Evolutionary conservation across 2,888 invertebrate genomes (phyloP).

Genomic region (Psococerastis gibbosa): DNA sequence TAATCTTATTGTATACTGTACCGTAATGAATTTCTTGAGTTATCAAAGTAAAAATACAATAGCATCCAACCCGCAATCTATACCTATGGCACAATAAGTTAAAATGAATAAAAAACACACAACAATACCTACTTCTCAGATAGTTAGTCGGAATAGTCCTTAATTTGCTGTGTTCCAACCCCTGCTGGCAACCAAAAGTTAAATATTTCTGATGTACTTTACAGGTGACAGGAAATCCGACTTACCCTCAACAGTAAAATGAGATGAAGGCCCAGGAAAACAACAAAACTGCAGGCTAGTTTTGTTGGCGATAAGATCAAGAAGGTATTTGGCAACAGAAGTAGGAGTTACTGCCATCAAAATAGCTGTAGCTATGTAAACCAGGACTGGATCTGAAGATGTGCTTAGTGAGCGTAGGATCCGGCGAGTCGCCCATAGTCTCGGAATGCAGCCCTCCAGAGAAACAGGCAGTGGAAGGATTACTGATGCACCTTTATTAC

Average conservation of each 20-base stretch:
- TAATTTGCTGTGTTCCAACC: no score
- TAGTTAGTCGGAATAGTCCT: no score
- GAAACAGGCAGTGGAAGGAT: constrained; percentile 29
- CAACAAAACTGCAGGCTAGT: constrained; percentile 26
- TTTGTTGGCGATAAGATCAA: constrained; percentile 15
- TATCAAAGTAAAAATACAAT: no score
- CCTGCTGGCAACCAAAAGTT: no score
- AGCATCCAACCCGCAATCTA: no score
- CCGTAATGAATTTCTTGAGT: no score
- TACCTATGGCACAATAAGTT: no score
- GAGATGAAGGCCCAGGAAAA: constrained; percentile 29
- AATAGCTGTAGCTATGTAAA: constrained; percentile 28
- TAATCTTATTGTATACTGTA: no score
- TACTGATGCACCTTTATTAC: constrained; percentile 24
- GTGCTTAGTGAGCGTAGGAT: constrained; percentile 27
- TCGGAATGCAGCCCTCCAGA: constrained; percentile 35
- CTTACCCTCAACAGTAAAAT: constrained; percentile 8
- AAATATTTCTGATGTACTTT: no score
- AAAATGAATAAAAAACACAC: no score
- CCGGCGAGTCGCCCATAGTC: constrained; percentile 34
- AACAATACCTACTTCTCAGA: no score
- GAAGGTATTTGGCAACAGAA: constrained; percentile 19
- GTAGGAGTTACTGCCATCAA: constrained; percentile 21
- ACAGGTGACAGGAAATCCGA: no score
- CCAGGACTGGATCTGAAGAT: constrained; percentile 31